These are phyloP conservation scores for Julus scanicus DNA, from an alignment of 2,888 invertebrate genomes.

Conservation along the genomic window DNA sequence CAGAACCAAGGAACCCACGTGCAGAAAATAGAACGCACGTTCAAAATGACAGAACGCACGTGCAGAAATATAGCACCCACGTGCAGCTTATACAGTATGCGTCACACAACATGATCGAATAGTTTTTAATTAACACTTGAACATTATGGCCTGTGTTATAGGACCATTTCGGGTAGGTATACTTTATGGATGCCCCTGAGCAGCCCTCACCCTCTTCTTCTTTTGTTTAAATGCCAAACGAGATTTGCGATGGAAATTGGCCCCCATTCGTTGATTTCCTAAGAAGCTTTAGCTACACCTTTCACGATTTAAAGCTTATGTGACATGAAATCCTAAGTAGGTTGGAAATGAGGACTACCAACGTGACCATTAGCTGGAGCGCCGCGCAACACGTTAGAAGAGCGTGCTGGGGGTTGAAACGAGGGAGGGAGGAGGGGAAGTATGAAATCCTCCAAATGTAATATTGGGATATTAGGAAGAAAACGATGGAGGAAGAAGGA, in stretches of 20 bases:
- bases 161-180: too few species aligned
- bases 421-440: neutral
- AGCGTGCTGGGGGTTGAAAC: neutral
- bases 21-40: too few species aligned
- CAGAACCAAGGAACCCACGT: too few species aligned
- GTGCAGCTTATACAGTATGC: too few species aligned
- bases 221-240: neutral
- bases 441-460: neutral
- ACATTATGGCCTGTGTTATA: too few species aligned
- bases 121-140: too few species aligned
- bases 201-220: neutral
- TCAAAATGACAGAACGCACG: too few species aligned
- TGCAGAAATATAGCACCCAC: too few species aligned
- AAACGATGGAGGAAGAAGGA: neutral
- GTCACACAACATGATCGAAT: too few species aligned
- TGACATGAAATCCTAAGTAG: slow-evolving; percentile 36
- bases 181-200: neutral
- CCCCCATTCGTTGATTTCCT: slow-evolving; percentile 41
- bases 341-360: slow-evolving; percentile 9
- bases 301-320: slow-evolving; percentile 15
- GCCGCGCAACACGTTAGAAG: neutral
- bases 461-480: neutral
- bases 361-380: slow-evolving; percentile 9
- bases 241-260: slow-evolving; percentile 24
- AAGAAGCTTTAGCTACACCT: slow-evolving; percentile 3